phyloP scores from a whole-genome alignment of 2,888 invertebrate genomes.

The Eilema caniola region DNA sequence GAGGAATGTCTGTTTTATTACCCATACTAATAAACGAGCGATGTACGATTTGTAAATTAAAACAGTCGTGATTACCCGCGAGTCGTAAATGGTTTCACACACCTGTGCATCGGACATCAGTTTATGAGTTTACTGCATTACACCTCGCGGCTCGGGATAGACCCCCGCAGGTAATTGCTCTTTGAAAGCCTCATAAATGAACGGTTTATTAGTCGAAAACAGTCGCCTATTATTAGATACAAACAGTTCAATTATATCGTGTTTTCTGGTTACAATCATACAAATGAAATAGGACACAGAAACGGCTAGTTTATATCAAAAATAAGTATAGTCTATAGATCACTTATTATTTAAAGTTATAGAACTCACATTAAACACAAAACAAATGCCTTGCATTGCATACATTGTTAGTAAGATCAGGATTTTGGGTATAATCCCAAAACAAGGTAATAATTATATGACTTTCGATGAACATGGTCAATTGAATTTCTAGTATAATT shows the following conservation, averaged over 20 bases:
- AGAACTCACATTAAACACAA: too few relatives aligned
- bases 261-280: conserved; percentile 22
- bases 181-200: conserved; percentile 76
- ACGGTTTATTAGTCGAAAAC: conserved; percentile 69
- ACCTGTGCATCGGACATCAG: conserved; percentile 74
- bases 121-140: conserved; percentile 84
- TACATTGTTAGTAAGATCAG: too few relatives aligned
- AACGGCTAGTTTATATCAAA: too few relatives aligned
- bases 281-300: neutral
- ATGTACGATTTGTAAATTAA: conserved; percentile 30
- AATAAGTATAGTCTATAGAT: too few relatives aligned
- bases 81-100: conserved; percentile 59
- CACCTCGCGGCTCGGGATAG: conserved; percentile 76
- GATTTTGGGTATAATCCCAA: too few relatives aligned
- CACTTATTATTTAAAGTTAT: too few relatives aligned
- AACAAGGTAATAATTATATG: too few relatives aligned
- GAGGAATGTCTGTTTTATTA: neutral
- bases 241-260: conserved; percentile 57
- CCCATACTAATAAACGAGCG: conserved; percentile 19
- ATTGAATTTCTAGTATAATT: too few relatives aligned
- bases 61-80: conserved; percentile 28
- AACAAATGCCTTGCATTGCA: too few relatives aligned
- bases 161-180: conserved; percentile 80
- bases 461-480: too few relatives aligned
- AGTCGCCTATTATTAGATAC: conserved; percentile 65